Evolutionary conservation across 2,888 invertebrate genomes (phyloP).

Genomic region (Micoletzkya japonica): DNA sequence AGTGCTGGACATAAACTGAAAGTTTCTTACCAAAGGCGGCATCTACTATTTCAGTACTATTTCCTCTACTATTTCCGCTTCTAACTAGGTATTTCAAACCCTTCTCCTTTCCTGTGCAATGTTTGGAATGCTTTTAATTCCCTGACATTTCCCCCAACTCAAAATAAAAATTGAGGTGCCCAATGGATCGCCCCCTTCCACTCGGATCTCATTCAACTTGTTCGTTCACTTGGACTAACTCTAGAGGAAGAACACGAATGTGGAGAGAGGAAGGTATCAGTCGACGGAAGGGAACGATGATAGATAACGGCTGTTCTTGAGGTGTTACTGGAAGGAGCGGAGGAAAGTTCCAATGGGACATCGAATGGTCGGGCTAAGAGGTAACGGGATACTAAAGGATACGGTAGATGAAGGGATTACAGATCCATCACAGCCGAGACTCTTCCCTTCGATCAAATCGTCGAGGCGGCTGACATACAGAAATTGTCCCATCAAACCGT

Average conservation of each 20-base stretch:
- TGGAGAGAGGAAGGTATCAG: conserved; percentile 8
- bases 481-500: conserved; percentile 4
- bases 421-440: neutral
- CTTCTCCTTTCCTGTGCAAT: too few species aligned
- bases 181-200: conserved; percentile 45
- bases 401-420: neutral
- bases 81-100: too few species aligned
- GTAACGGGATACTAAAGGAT: neutral
- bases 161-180: conserved; percentile 40
- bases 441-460: conserved; percentile 15
- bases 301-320: neutral
- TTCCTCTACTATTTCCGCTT: too few species aligned
- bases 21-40: too few species aligned
- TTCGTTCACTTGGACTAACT: conserved; percentile 11
- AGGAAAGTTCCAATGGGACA: neutral
- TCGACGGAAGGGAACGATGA: neutral
- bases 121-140: too few species aligned
- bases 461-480: neutral
- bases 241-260: conserved; percentile 5
- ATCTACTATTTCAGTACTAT: too few species aligned
- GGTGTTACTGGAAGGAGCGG: neutral
- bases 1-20: neutral
- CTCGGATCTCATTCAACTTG: conserved; percentile 34
- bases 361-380: neutral
- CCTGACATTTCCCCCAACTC: too few species aligned